phyloP scores from a whole-genome alignment of 1,140 invertebrate genomes.

The Diabrotica virgifera region DNA sequence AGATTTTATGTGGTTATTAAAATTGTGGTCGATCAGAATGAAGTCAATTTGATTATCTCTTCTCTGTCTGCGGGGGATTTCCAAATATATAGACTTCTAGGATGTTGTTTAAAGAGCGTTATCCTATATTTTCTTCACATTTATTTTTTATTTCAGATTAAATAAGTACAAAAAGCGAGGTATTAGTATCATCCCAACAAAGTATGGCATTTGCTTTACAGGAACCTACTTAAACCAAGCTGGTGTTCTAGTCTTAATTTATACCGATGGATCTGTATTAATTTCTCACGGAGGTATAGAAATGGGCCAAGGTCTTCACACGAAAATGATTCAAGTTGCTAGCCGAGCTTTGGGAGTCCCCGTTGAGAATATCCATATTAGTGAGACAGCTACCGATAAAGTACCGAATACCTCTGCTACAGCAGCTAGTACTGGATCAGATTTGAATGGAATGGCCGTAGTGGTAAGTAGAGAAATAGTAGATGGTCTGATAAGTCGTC shows the following conservation, averaged over 20 bases:
- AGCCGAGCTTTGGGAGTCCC: slow-evolving; percentile 72
- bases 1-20: no score
- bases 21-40: no score
- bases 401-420: slow-evolving; percentile 93
- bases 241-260: slow-evolving; percentile 83
- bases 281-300: slow-evolving; percentile 90
- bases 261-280: slow-evolving; percentile 88
- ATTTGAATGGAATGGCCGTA: slow-evolving; percentile 94
- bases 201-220: slow-evolving; percentile 86
- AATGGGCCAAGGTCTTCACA: slow-evolving; percentile 95
- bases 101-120: no score
- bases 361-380: slow-evolving; percentile 77
- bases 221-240: slow-evolving; percentile 81
- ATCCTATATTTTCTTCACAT: no score
- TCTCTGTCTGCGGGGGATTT: no score
- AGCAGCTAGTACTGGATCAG: slow-evolving; percentile 87
- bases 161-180: slow-evolving; percentile 88
- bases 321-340: slow-evolving; percentile 90
- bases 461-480: slow-evolving; percentile 55
- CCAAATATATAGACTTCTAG: no score
- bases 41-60: no score
- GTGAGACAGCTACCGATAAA: slow-evolving; percentile 88
- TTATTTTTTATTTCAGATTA: slow-evolving; percentile 53
- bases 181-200: slow-evolving; percentile 79
- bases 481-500: no score